Evolutionary conservation across 2,888 invertebrate genomes (phyloP).

Genomic region (Yponomeuta malinellus): DNA sequence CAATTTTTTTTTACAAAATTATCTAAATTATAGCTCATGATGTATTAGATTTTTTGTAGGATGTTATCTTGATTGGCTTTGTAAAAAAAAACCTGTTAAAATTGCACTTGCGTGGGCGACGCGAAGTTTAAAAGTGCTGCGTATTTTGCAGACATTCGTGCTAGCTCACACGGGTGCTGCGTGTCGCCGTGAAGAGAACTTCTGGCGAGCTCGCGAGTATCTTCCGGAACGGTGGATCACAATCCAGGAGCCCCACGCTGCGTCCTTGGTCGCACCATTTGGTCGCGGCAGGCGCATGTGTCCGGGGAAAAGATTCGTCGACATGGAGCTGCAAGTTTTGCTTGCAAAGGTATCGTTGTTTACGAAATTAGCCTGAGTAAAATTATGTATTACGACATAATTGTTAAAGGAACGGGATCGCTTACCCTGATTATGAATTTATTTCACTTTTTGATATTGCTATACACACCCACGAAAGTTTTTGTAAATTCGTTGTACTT

Average conservation of each 20-base stretch:
- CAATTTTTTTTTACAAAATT: too few species aligned
- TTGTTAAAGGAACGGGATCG: background rate
- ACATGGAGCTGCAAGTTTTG: constrained; percentile 83
- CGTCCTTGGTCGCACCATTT: constrained; percentile 84
- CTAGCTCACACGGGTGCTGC: constrained; percentile 90
- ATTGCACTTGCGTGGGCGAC: too few species aligned
- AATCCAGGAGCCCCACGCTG: constrained; percentile 69
- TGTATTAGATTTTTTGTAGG: too few species aligned
- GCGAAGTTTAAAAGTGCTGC: too few species aligned
- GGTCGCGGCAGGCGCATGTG: constrained; percentile 88
- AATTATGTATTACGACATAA: background rate
- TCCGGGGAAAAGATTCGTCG: constrained; percentile 90
- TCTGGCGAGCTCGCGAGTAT: constrained; percentile 81
- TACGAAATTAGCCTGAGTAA: background rate
- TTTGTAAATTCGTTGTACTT: too few species aligned
- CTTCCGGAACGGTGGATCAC: constrained; percentile 87
- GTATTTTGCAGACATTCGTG: constrained; percentile 78
- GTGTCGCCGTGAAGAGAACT: constrained; percentile 84
- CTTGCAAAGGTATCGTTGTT: constrained; percentile 78
- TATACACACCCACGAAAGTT: too few species aligned
- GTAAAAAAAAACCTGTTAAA: too few species aligned
- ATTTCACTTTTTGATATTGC: too few species aligned
- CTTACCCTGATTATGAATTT: too few species aligned
- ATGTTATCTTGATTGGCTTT: too few species aligned
- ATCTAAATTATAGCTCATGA: too few species aligned